phyloP scores from a whole-genome alignment of 2,797 vertebrate genomes.

The Lutjanus argentimaculatus region DNA sequence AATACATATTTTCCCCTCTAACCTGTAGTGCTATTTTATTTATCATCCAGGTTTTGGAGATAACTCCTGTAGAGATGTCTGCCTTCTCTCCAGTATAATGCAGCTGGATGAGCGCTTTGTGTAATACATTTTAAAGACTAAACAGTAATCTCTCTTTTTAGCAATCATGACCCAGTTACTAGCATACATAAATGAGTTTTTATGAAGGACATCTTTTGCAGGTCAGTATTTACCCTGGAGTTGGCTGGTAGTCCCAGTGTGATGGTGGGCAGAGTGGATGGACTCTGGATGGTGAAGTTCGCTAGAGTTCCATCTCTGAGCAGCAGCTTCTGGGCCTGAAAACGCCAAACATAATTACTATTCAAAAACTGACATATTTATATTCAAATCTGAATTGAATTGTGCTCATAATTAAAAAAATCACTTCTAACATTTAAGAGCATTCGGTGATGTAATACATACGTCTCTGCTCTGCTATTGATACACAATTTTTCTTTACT shows the following conservation, averaged over 20 bases:
- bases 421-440: background rate
- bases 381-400: background rate
- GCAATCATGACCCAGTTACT: no score
- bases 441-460: background rate
- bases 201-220: background rate
- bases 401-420: background rate
- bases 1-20: no score
- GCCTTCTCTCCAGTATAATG: no score
- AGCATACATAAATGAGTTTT: background rate
- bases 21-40: no score
- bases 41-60: no score
- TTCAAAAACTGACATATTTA: background rate
- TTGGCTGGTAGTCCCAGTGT: conserved; percentile 93
- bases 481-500: background rate
- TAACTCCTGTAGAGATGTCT: no score
- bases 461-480: background rate
- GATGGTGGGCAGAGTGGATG: conserved; percentile 91
- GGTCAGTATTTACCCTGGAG: conserved; percentile 85
- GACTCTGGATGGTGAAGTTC: conserved; percentile 89
- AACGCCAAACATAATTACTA: conserved; percentile 55
- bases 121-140: no score
- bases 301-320: conserved; percentile 90
- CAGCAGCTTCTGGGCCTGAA: conserved; percentile 84
- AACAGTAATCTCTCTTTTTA: no score
- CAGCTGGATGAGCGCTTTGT: no score